phyloP scores from a whole-genome alignment of 2,797 vertebrate species.

The Argentina silus region DNA sequence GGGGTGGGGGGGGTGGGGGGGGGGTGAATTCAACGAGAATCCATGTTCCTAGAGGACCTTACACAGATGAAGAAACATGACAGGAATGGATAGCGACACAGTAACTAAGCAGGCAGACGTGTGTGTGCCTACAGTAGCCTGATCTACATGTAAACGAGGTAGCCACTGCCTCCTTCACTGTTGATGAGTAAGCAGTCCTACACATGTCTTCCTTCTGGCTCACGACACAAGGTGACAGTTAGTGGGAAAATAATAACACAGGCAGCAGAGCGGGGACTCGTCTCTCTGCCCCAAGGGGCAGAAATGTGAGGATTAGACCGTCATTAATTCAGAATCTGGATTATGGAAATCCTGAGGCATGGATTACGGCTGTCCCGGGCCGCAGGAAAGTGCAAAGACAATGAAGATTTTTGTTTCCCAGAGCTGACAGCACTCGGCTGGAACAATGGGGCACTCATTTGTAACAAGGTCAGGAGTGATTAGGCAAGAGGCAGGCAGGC shows the following conservation, averaged over 20 bases:
- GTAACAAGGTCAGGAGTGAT: conserved; percentile 74
- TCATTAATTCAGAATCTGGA: conserved; percentile 78
- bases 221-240: not conserved
- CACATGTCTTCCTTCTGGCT: not conserved
- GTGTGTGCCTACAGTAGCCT: conserved; percentile 26
- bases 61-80: conserved; percentile 31
- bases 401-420: conserved; percentile 76
- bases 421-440: conserved; percentile 61
- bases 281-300: conserved; percentile 57
- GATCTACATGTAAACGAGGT: not conserved
- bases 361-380: conserved; percentile 70
- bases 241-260: conserved; percentile 52
- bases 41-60: conserved; percentile 1
- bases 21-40: conserved; percentile 26
- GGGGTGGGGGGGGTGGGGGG: no score
- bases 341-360: conserved; percentile 74
- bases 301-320: conserved; percentile 67
- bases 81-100: conserved; percentile 26
- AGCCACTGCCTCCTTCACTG: not conserved
- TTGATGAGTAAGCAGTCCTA: no score
- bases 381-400: conserved; percentile 66
- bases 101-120: conserved; percentile 49
- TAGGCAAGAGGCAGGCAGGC: conserved; percentile 58
- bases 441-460: conserved; percentile 75
- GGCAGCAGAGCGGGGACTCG: conserved; percentile 34